These are phyloP conservation scores for Eilema depressum DNA, from an alignment of 2,888 invertebrate genomes.

Conservation along the genomic window DNA sequence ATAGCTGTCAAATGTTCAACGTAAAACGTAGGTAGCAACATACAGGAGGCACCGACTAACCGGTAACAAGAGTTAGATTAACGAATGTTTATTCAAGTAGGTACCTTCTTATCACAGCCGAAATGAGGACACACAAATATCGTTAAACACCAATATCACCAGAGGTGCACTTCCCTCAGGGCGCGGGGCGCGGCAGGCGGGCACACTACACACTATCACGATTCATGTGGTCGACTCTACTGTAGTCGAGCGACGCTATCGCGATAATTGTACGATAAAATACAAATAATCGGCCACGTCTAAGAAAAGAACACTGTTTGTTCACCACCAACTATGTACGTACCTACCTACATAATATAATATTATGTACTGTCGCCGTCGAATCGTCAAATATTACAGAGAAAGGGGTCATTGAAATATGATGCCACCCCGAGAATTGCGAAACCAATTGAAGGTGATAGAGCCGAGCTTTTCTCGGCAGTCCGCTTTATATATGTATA, in stretches of 20 bases:
- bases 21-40: too few species aligned
- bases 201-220: constrained; percentile 3
- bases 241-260: constrained; percentile 10
- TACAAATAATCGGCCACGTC: constrained; percentile 12
- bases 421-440: too few species aligned
- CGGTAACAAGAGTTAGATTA: constrained; percentile 10
- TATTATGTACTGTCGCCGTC: neutral
- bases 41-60: neutral
- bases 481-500: too few species aligned
- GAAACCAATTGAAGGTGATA: neutral
- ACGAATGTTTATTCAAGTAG: constrained; percentile 8
- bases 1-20: neutral
- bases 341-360: too few species aligned
- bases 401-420: neutral
- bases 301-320: constrained; percentile 11
- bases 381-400: neutral
- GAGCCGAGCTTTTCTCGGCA: neutral
- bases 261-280: constrained; percentile 14
- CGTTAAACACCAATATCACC: constrained; percentile 1
- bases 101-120: neutral
- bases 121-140: constrained; percentile 18
- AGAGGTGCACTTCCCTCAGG: neutral
- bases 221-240: neutral
- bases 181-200: neutral
- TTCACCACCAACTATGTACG: neutral